These are phyloP conservation scores for Mesaphorura yosii DNA, from an alignment of 1,140 invertebrate species.

Conservation along the genomic window DNA sequence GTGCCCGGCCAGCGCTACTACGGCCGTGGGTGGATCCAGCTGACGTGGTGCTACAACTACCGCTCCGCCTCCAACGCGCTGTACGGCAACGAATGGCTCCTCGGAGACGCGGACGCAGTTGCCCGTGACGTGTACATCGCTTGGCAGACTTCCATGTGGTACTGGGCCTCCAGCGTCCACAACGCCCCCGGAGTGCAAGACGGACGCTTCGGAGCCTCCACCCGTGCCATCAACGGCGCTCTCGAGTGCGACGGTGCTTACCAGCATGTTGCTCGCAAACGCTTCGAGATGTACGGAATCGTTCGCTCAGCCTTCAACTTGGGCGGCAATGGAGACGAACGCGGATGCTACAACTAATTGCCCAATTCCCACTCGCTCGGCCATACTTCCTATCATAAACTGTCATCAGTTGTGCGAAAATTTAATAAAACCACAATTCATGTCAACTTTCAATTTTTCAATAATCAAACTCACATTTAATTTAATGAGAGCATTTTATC, in stretches of 20 bases:
- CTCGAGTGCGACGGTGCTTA: conserved; percentile 12
- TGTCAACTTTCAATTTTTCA: too few relatives aligned
- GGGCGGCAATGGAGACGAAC: conserved; percentile 2
- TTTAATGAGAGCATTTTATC: too few relatives aligned
- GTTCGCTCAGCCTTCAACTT: conserved; percentile 7
- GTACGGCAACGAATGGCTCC: conserved; percentile 21
- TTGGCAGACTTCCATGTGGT: conserved; percentile 24
- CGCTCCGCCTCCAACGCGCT: conserved; percentile 16
- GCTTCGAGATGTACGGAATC: conserved; percentile 12
- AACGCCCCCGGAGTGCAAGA: conserved; percentile 10
- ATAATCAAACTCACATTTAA: too few relatives aligned
- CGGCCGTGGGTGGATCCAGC: conserved; percentile 26
- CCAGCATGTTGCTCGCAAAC: conserved; percentile 5
- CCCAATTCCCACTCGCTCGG: too few relatives aligned
- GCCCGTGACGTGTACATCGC: conserved; percentile 18
- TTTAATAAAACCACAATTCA: too few relatives aligned
- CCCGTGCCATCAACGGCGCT: conserved; percentile 12
- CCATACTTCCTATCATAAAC: too few relatives aligned
- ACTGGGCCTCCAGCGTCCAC: conserved; percentile 11
- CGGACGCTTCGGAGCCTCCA: conserved; percentile 9
- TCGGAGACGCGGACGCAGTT: conserved; percentile 14
- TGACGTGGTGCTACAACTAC: conserved; percentile 25
- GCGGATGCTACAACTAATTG: conserved; percentile 12
- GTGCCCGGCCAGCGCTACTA: conserved; percentile 20
- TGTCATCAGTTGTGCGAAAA: too few relatives aligned